These are phyloP conservation scores for Ceratina calcarata DNA, from an alignment of 1,140 invertebrate genomes.

Conservation along the genomic window DNA sequence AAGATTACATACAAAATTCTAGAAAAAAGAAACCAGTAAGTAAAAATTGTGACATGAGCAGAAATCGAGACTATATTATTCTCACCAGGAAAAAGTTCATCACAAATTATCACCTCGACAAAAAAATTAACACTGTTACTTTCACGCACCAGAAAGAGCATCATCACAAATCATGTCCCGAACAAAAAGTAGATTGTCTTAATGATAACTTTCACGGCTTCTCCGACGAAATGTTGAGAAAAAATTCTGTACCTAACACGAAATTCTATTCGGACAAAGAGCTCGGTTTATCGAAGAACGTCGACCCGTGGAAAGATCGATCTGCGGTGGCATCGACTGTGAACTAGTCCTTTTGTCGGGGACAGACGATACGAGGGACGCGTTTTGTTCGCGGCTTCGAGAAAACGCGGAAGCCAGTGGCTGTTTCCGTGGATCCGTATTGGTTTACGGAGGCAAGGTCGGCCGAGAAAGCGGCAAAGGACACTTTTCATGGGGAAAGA, in stretches of 20 bases:
- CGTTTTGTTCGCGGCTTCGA: constrained; percentile 10
- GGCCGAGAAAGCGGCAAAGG: constrained; percentile 65
- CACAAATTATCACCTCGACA: too few species aligned
- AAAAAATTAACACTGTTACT: too few species aligned
- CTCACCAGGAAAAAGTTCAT: too few species aligned
- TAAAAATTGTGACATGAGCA: too few species aligned
- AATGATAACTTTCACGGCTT: too few species aligned
- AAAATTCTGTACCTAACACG: neutral
- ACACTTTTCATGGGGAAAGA: constrained; percentile 27
- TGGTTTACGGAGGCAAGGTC: constrained; percentile 43
- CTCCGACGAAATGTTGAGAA: too few species aligned
- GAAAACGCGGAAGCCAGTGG: constrained; percentile 23
- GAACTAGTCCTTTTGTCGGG: neutral
- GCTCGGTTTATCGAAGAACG: neutral
- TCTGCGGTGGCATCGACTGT: neutral
- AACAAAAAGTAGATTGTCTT: too few species aligned
- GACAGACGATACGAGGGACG: neutral
- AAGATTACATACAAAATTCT: too few species aligned
- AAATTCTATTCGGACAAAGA: neutral
- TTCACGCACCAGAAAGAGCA: too few species aligned
- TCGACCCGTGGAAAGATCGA: neutral
- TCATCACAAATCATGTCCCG: too few species aligned
- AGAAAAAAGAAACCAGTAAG: too few species aligned
- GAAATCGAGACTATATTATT: too few species aligned
- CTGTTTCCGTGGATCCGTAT: constrained; percentile 50